These are phyloP conservation scores for Alligator sinensis DNA, from an alignment of 2,113 vertebrate genomes.

Conservation along the genomic window DNA sequence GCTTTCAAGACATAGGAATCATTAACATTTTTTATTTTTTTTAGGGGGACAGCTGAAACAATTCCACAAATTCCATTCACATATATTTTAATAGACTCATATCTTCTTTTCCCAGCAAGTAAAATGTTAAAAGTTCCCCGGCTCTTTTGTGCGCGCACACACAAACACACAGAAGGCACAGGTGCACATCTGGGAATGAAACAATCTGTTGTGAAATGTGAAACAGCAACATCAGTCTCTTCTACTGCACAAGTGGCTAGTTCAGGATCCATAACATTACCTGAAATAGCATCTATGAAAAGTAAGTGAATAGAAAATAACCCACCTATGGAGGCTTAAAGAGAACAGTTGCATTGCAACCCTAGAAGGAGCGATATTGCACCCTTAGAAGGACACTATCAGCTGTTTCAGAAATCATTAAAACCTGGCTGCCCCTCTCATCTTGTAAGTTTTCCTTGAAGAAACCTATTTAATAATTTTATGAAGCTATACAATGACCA, in stretches of 20 bases:
- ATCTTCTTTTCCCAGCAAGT: no score
- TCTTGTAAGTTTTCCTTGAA: rapidly evolving
- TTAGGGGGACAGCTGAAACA: no score
- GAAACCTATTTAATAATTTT: background rate
- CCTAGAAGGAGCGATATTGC: background rate
- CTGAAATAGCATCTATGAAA: background rate
- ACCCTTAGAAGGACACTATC: background rate
- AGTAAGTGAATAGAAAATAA: background rate
- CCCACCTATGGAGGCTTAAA: background rate
- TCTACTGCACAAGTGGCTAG: background rate
- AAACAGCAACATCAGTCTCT: background rate
- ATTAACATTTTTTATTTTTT: no score
- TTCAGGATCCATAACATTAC: background rate
- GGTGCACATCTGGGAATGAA: slow-evolving; percentile 2
- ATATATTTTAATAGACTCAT: no score
- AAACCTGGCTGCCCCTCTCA: background rate
- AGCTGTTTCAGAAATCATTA: background rate
- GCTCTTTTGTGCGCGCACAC: no score
- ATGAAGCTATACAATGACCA: background rate
- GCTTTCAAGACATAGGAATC: no score
- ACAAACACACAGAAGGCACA: no score
- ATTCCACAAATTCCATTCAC: no score
- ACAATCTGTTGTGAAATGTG: slow-evolving; percentile 29
- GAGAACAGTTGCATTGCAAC: background rate
- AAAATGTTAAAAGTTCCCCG: no score